phyloP scores from a whole-genome alignment of 2,888 invertebrate genomes.

The Harpagoxenus sublaevis region DNA sequence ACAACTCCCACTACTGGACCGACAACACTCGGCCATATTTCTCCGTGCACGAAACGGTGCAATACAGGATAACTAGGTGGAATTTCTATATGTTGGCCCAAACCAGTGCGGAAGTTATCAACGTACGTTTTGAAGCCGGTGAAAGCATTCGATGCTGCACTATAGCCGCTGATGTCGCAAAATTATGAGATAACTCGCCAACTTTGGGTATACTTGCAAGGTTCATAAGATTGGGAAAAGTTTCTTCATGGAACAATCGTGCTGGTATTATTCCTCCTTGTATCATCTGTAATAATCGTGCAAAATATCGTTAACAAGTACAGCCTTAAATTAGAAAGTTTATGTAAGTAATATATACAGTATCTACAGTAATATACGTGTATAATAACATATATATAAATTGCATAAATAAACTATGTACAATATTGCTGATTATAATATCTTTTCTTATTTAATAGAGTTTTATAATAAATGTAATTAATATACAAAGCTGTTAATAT shows the following conservation, averaged over 20 bases:
- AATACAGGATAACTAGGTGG: background rate
- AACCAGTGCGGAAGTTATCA: background rate
- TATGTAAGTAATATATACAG: background rate
- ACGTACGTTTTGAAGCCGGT: background rate
- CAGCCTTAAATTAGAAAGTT: background rate
- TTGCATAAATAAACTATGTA: background rate
- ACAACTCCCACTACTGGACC: too few relatives aligned
- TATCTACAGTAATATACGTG: background rate
- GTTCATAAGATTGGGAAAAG: background rate
- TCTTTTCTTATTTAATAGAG: background rate
- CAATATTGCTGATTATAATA: background rate
- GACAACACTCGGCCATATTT: background rate
- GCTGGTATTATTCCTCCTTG: background rate
- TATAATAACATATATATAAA: background rate
- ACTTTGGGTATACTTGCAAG: background rate
- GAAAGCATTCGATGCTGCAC: background rate
- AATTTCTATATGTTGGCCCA: background rate
- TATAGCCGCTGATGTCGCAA: background rate
- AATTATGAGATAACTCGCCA: background rate
- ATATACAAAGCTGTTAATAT: background rate
- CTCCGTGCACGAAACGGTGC: background rate
- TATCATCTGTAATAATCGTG: conserved; percentile 27
- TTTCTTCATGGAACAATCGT: background rate
- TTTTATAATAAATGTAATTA: background rate
- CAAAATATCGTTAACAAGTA: background rate